Percentiles rank a stretch among this genome's conserved stretches.
phyloP scores from a whole-genome alignment of 2,113 vertebrate genomes.

The Limanda limanda region DNA sequence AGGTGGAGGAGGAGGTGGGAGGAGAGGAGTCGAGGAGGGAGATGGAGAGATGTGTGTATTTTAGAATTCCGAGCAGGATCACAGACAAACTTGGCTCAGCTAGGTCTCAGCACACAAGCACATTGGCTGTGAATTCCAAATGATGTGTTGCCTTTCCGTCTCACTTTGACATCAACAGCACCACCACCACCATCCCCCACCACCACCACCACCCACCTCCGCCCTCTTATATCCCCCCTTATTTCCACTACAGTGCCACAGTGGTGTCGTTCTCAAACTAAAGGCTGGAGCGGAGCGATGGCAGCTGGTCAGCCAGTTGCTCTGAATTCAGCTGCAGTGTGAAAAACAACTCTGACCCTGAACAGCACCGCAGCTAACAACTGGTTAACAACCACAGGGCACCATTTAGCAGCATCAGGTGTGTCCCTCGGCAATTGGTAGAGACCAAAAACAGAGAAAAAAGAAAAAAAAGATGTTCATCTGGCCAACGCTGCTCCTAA shows the following conservation, averaged over 20 bases:
- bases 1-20: slow-evolving; percentile 19
- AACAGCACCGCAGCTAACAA: too few species aligned
- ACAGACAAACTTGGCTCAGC: slow-evolving; percentile 69
- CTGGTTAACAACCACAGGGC: background rate
- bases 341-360: background rate
- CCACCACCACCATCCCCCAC: background rate
- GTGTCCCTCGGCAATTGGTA: background rate
- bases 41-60: slow-evolving; percentile 47
- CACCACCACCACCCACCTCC: background rate
- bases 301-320: slow-evolving; percentile 9
- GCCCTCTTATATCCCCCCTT: slow-evolving; percentile 37
- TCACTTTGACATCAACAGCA: slow-evolving; percentile 26
- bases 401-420: background rate
- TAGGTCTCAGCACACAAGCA: slow-evolving; percentile 59
- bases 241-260: slow-evolving; percentile 41
- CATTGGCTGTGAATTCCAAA: slow-evolving; percentile 72
- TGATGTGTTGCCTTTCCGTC: slow-evolving; percentile 57
- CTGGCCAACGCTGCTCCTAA: background rate
- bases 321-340: slow-evolving; percentile 31
- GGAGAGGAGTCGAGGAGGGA: slow-evolving; percentile 11
- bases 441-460: background rate
- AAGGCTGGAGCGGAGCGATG: slow-evolving; percentile 30
- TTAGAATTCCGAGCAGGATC: slow-evolving; percentile 74
- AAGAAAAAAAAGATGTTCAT: background rate
- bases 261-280: slow-evolving; percentile 43